Base-by-base conservation (phyloP, 2,888 invertebrate genomes). In the Lucinisca nassula region DNA sequence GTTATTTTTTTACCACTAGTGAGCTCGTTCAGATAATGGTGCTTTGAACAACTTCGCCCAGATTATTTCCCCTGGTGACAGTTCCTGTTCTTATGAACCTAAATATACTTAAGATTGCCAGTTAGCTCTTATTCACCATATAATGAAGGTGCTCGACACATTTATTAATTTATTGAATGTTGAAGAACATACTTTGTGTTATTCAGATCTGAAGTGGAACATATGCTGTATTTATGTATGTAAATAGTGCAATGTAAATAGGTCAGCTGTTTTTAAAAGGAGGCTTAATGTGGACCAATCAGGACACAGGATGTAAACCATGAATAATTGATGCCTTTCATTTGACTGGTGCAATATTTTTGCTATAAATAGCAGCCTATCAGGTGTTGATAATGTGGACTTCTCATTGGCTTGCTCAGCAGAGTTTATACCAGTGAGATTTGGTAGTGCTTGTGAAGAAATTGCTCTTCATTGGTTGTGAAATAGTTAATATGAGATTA, bases 281-380 rank as follows among this genome's bases (percentile, higher is more conserved):
- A 67, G 35, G 67, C 67, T 67, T 2, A n/a, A 17, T 67, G 67
- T 67, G 67, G 67, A 67, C 67, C 67, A 67, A 67, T 67, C 67
- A 67, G 67, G 67, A 67, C 35, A 32, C 61, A 30, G 61, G 24
- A 61, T 61, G 61, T 61, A 27, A 24, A 61, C 2, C 6, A 27
- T 61, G 2, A 61, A n/a, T 14, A 30, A 14, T 30, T 61, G n/a
- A 17, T 17, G 55, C n/a, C 55, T 17, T 8, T 67, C 1, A 67
- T 17, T 67, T 67, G 67, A 24, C 17, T 35, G 67, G 67, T 67
- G 67, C 67, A 67, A 67, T 67, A 67, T 35, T 67, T 35, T 67
- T 67, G 67, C 67, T 67, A 30, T 67, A 3, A 67, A 67, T 67
- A 67, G 67, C 67, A 67, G 67, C 67, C 67, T 35, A 67, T 67